Evolutionary conservation across 2,888 invertebrate species (phyloP).

Genomic region (Xestia c-nigrum): DNA sequence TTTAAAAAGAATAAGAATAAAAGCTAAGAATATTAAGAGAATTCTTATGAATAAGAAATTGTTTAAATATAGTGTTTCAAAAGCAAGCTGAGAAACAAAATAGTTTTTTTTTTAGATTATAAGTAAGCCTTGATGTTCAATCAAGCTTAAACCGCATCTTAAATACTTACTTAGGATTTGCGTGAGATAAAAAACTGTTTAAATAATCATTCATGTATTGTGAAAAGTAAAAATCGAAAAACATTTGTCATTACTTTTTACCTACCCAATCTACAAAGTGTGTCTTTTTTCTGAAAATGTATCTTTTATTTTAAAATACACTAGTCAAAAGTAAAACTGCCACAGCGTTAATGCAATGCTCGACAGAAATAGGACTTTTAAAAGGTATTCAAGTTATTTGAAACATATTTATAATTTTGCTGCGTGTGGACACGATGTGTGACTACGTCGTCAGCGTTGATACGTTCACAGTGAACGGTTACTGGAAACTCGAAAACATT

Average conservation of each 20-base stretch:
- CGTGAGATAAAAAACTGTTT: slow-evolving; percentile 15
- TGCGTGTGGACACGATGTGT: no score
- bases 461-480: no score
- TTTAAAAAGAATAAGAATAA: slow-evolving; percentile 3
- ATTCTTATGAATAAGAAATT: slow-evolving; percentile 12
- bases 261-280: background rate
- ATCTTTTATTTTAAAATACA: slow-evolving; percentile 21
- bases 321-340: slow-evolving; percentile 2
- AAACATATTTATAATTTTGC: background rate
- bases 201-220: slow-evolving; percentile 21
- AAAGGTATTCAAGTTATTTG: slow-evolving; percentile 12
- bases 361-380: background rate
- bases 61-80: background rate
- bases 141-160: slow-evolving; percentile 5
- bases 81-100: background rate
- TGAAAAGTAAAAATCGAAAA: slow-evolving; percentile 14
- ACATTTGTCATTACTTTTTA: slow-evolving; percentile 21
- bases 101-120: background rate
- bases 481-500: no score
- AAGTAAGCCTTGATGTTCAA: background rate
- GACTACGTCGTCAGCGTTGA: no score
- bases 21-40: background rate
- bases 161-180: slow-evolving; percentile 20
- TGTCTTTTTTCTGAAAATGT: background rate
- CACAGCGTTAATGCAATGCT: background rate